These are phyloP conservation scores for Cisticola juncidis DNA, from an alignment of 2,113 vertebrate genomes.

Conservation along the genomic window DNA sequence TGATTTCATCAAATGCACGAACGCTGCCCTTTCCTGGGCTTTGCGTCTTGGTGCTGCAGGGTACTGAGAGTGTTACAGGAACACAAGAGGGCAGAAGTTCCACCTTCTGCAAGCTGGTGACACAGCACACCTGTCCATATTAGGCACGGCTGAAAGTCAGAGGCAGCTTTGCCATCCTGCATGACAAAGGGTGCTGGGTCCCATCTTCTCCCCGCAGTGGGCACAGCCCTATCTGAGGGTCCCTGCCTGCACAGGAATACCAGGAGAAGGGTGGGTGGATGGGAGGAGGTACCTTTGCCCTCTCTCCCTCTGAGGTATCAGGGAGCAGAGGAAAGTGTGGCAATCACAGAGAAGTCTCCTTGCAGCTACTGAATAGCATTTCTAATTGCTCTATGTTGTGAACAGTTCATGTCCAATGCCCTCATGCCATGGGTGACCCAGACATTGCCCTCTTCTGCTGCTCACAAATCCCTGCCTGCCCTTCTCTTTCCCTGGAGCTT, in stretches of 20 bases:
- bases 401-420: not conserved
- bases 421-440: not conserved
- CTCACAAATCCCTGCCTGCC: not conserved
- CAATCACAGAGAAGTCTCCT: not conserved
- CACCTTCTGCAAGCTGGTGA: not conserved
- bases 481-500: not conserved
- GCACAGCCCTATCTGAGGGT: rapidly evolving
- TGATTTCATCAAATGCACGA: not conserved
- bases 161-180: not conserved
- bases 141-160: not conserved
- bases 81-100: not conserved
- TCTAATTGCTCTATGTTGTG: not conserved
- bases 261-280: not conserved
- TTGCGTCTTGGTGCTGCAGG: not conserved
- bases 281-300: not conserved
- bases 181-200: not conserved
- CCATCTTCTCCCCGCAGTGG: not conserved
- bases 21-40: not conserved
- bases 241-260: rapidly evolving
- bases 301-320: not conserved
- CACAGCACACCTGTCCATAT: not conserved
- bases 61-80: not conserved
- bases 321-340: not conserved
- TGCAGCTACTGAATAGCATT: not conserved
- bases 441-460: not conserved